Base-by-base conservation (phyloP, 2,888 invertebrate genomes). In the Theretra japonica region DNA sequence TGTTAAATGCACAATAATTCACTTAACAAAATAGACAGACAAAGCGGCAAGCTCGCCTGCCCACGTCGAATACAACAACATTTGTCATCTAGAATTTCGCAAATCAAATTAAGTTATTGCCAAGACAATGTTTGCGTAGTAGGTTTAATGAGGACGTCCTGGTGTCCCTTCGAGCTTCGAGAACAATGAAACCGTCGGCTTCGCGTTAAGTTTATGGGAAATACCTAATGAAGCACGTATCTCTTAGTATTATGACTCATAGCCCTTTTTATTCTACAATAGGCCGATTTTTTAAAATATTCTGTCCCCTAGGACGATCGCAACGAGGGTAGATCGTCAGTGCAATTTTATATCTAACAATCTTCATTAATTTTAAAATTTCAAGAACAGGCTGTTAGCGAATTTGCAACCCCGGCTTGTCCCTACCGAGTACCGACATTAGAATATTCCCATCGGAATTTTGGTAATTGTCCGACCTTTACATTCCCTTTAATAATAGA, bases 81-180 rank as follows among this genome's bases (percentile, higher is more conserved):
- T 70, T 60, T 70, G 53, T 70, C 60, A 70, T 70, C 70, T 60
- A 70, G 70, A 7, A 28, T 53, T 60, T 60, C 50, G 60, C 53
- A 59, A 70, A 60, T 70, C 53, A 30, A 50, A 60, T 60, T 70
- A 60, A 70, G 60, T 70, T 28, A 70, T 60, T 30, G 30, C 50
- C 60, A 50, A 70, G 70, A 60, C 21, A 60, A 60, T 30, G 59
- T 59, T 48, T 28, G 17, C 21, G 28, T 68, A n/a, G 53, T 53
- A 23, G 65, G 23, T 65, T 80, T 82, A 83, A 84, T 80, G 72
- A 83, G 84, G 81, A 84, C 74, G 75, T 83, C 84, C 83, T 80
- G 82, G 71, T 72, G 69, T 70, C 72, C 59, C 70, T 57, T 69
- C 33, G 25, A 41, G n/a, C 53, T n/a, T 53, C 53, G 53, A 41